Percentiles rank a stretch among this genome's conserved stretches.
phyloP scores from a whole-genome alignment of 2,113 vertebrate species.

The Otus sunia region DNA sequence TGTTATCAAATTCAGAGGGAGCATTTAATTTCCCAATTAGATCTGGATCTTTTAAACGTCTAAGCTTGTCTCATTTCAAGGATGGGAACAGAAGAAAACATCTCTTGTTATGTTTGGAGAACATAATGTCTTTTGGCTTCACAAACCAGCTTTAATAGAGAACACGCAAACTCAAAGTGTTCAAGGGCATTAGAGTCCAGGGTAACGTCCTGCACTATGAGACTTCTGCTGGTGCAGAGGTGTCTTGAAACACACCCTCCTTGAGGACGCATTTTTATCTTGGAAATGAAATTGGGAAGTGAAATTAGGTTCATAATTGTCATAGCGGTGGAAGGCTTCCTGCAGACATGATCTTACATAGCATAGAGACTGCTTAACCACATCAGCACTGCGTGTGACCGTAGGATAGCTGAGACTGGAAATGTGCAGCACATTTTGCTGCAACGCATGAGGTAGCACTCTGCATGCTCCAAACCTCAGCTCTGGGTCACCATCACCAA shows the following conservation, averaged over 20 bases:
- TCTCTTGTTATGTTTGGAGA: constrained; percentile 25
- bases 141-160: neutral
- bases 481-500: neutral
- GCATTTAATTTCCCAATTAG: neutral
- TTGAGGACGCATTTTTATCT: neutral
- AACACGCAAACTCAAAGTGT: neutral
- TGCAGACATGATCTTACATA: neutral
- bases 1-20: constrained; percentile 39
- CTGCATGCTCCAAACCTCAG: neutral
- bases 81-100: constrained; percentile 12
- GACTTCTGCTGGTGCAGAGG: neutral
- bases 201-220: neutral
- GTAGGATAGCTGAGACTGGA: neutral
- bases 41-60: constrained; percentile 3
- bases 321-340: neutral
- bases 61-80: neutral
- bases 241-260: neutral
- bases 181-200: neutral
- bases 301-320: neutral
- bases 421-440: neutral
- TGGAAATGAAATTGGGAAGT: constrained; percentile 11
- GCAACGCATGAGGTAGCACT: neutral
- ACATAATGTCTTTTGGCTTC: constrained; percentile 14
- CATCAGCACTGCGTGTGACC: neutral
- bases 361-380: neutral